Conservation (phyloP, 2,113 vertebrate genomes). For the Drymodes brunneopygia region DNA sequence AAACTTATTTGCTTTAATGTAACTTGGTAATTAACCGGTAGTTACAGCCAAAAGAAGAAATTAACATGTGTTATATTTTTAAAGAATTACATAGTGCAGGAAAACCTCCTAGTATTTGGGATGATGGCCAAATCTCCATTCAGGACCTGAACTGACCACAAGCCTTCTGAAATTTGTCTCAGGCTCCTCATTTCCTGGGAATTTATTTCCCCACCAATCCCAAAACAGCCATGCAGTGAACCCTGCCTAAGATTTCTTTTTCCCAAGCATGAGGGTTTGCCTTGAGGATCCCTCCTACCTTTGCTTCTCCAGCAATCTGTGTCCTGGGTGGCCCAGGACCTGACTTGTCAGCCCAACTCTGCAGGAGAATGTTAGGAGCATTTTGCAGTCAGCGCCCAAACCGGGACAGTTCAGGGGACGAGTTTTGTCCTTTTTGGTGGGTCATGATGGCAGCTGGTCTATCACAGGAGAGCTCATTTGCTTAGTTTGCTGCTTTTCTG, state of each 20-base stretch:
- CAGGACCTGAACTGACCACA: neutral
- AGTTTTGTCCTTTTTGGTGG: neutral
- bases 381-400: fast-evolving
- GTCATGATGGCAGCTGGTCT: neutral
- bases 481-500: neutral
- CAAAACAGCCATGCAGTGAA: neutral
- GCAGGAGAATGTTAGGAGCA: neutral
- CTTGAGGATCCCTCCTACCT: neutral
- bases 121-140: neutral
- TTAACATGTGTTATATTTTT: neutral
- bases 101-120: neutral
- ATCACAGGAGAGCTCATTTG: neutral
- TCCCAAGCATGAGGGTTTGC: fast-evolving
- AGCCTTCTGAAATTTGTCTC: neutral
- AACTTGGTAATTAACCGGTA: neutral
- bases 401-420: fast-evolving
- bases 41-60: neutral
- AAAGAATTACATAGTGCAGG: neutral
- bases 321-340: neutral
- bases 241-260: neutral
- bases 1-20: neutral
- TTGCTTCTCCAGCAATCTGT: neutral
- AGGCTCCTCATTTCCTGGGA: neutral
- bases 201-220: neutral
- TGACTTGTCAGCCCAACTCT: neutral